These are phyloP conservation scores for Punctoribates punctum DNA, from an alignment of 2,888 invertebrate species.

Conservation along the genomic window DNA sequence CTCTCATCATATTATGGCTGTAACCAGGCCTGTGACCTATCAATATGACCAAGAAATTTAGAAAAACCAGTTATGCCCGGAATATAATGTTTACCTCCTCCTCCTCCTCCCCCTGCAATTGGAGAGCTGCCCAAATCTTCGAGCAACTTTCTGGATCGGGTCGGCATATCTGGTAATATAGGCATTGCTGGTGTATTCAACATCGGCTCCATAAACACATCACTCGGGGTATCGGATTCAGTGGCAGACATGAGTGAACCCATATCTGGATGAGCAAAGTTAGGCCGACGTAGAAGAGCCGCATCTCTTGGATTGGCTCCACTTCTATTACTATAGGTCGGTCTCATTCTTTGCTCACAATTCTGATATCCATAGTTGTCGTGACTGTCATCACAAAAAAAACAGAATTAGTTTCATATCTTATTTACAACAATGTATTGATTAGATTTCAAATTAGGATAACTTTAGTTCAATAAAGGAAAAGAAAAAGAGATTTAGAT, in stretches of 20 bases:
- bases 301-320: not conserved
- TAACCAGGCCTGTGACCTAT: slow-evolving; percentile 23
- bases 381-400: not conserved
- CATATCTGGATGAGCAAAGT: slow-evolving; percentile 33
- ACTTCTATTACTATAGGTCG: not conserved
- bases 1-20: slow-evolving; percentile 39
- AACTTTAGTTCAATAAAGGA: no score
- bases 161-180: slow-evolving; percentile 60
- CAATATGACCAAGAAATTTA: not conserved
- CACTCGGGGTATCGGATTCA: slow-evolving; percentile 52
- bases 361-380: slow-evolving; percentile 8
- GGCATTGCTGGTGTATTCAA: slow-evolving; percentile 59
- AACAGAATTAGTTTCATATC: not conserved
- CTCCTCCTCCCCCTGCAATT: slow-evolving; percentile 47
- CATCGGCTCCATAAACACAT: slow-evolving; percentile 49
- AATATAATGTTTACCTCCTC: no score
- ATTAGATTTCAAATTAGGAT: no score
- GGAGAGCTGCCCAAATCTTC: slow-evolving; percentile 56
- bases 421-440: no score
- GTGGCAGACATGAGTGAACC: slow-evolving; percentile 17
- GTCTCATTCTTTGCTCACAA: slow-evolving; percentile 1
- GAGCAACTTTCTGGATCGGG: slow-evolving; percentile 58
- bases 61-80: not conserved
- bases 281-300: slow-evolving; percentile 28
- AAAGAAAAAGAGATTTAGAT: no score